Base-by-base conservation (phyloP, 2,797 vertebrate species). In the Parauchenoglanis ngamensis region DNA sequence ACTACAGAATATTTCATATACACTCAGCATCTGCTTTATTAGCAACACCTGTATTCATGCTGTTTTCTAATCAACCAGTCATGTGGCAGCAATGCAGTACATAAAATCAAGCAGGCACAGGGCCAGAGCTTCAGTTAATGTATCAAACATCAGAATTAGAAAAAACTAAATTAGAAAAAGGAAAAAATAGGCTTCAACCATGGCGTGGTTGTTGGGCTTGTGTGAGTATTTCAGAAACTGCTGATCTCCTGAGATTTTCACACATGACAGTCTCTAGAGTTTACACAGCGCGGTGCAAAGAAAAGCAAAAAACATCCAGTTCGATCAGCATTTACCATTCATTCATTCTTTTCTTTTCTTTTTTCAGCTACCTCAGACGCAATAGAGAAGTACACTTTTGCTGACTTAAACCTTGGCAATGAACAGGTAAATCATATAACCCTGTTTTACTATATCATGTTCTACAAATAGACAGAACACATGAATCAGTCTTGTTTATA, bases 341-440 rank as follows among this genome's bases (percentile, higher is more conserved):
- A 35, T 35, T 35, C 35, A 11, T 67, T 67, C 0, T 52, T 0
- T 35, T 5, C 13, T 25, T 6, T 3, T 7, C 4, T 67, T 49
- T 63, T 31, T 8, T 25, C 31, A 87, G 85, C 82, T 87, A 67
- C 76, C 81, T 86, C 90, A 59, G 92, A 91, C 7, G 61, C 89
- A 23, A 82, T 89, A 87, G 94, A 95, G 90, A 97, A 95, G 87
- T 97, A 97, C 90, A 98, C 95, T 0, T 99, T 99, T 95, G 96
- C 97, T 88, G 98, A 99, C 92, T 95, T 99, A 83, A 97, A 96
- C 91, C 97, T 99, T 90, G 97, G 98, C 94, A 97, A 94, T 65
- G 98, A 99, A 90, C 97, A 97, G 97, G 98, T 99, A 95, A 49
- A 21, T 56, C 7, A 35, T 35, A 17, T 25, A n/a, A 44, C 31